These are phyloP conservation scores for Barbus barbus DNA, from an alignment of 2,113 vertebrate species.

Conservation along the genomic window DNA sequence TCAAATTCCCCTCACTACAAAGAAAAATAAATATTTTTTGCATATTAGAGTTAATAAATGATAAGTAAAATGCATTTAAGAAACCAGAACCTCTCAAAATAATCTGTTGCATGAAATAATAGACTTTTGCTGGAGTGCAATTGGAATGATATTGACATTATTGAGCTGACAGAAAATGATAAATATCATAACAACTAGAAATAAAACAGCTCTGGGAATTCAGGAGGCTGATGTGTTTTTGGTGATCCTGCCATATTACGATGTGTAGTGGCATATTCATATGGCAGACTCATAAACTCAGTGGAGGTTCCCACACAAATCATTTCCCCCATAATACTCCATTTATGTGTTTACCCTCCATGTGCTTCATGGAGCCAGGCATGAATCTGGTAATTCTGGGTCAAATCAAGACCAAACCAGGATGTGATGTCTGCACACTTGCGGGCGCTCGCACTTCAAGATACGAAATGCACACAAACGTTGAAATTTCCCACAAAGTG, in stretches of 20 bases:
- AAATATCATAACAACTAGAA: background rate
- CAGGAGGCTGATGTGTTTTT: background rate
- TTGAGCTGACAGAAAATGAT: background rate
- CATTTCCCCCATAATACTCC: conserved; percentile 39
- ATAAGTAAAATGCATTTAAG: too few relatives aligned
- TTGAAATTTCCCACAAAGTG: conserved; percentile 1
- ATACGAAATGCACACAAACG: background rate
- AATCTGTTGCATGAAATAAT: background rate
- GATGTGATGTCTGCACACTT: background rate
- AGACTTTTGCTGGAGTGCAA: background rate
- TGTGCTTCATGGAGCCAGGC: background rate
- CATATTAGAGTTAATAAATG: too few relatives aligned
- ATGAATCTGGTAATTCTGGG: background rate
- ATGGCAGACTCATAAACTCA: conserved; percentile 50
- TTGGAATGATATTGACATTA: background rate
- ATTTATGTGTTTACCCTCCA: conserved; percentile 31
- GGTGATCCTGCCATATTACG: conserved; percentile 7
- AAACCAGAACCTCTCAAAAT: background rate
- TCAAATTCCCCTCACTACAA: too few relatives aligned
- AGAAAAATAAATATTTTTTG: too few relatives aligned
- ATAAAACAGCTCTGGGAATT: conserved; percentile 7
- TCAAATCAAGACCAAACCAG: background rate
- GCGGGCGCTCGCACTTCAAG: background rate
- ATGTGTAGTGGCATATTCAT: conserved; percentile 46
- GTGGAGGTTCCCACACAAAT: conserved; percentile 57